Base-by-base conservation (phyloP, 2,113 vertebrate genomes). In the Laticauda colubrina region DNA sequence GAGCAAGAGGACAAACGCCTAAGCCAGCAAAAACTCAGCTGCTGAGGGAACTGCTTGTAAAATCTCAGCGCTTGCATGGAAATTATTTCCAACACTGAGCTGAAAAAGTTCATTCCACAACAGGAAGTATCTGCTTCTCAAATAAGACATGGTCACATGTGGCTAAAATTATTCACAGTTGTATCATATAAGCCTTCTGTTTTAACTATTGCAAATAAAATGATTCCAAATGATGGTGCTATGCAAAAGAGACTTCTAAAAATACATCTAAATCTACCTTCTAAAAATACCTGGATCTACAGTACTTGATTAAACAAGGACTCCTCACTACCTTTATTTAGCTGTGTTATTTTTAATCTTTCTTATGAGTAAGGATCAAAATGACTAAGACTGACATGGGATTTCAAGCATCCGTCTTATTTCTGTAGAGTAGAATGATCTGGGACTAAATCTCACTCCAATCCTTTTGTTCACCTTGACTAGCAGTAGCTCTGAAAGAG, bases 71-170 rank as follows among this genome's bases (percentile, higher is more conserved):
- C 55, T 81, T 93, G 75, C 89, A 64, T 34, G 34, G 24, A 86
- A 87, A 34, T 5, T 9, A 26, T 81, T 93, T 87, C 75, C 14
- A 64, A 90, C 61, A 53, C 10, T 18, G 26, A 24, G 81, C 15
- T 5, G 75, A 54, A 85, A 90, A 93, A 23, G 45, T 59, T 86
- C 57, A 64, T 93, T 90, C 56, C 92, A 9, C 56, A 54, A 90
- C 57, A 90, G 92, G 75, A 93, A 90, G 48, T 56, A 93, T 57
- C 81, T 93, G 89, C 81, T 90, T 90, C 89, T 55, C 75, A 89
- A 45, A 89, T 85, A 56, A 85, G 57, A 11, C 4, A 4, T 85
- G 54, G 18, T n/a, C 15, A 11, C 92, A 43, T 54, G 26, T 29
- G 75, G 75, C 14, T 4, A 64, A 64, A 86, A 86, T 43, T 61